Evolutionary conservation across 2,888 invertebrate genomes (phyloP).

Genomic region (Podotricha telesiphe): DNA sequence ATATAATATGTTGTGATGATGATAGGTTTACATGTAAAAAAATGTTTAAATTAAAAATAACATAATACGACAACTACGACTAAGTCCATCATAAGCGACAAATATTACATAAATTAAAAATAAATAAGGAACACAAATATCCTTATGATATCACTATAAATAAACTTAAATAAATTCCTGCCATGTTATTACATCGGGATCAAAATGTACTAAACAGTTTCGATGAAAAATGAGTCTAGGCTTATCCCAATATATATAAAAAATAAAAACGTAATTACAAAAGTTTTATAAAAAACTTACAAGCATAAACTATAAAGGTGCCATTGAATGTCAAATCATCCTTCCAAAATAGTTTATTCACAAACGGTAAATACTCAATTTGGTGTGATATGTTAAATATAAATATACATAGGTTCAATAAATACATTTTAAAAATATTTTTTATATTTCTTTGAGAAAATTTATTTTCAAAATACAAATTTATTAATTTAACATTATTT

Average conservation of each 20-base stretch:
- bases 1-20: slow-evolving; percentile 41
- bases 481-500: slow-evolving; percentile 6
- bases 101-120: neutral
- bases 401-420: slow-evolving; percentile 10
- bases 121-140: slow-evolving; percentile 13
- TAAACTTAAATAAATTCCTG: neutral
- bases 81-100: neutral
- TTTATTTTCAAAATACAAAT: neutral
- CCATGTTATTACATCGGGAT: neutral
- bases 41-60: neutral
- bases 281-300: neutral
- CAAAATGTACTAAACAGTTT: neutral
- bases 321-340: neutral
- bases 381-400: slow-evolving; percentile 18
- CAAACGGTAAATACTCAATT: neutral
- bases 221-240: neutral
- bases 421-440: neutral
- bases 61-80: neutral
- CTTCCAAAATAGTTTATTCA: neutral
- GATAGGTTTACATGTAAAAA: neutral
- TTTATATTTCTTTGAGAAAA: neutral
- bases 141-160: neutral
- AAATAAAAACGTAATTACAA: neutral
- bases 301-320: neutral
- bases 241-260: neutral